Base-by-base conservation (phyloP, 2,888 invertebrate genomes). In the Rhingia rostrata region DNA sequence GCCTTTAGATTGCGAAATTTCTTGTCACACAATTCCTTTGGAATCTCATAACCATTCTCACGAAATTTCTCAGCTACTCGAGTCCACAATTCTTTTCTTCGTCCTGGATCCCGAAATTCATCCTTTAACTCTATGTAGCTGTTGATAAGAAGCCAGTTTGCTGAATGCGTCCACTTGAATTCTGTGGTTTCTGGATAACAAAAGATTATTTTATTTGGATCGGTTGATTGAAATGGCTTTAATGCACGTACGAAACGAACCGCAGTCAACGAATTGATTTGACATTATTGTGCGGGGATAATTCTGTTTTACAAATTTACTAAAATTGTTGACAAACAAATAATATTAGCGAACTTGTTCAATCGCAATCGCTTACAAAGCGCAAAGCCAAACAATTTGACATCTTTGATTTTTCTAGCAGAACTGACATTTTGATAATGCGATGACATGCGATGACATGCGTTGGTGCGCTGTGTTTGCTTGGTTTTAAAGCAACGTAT, bases 151-250 rank as follows among this genome's bases (percentile, higher is more conserved):
- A 83, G 72, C 82, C 82, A 83, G 12, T 78, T 83, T 33, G 73
- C 72, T 63, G 82, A 83, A 67, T 83, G 82, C 6, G 78, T 78
- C 82, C 82, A 83, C 63, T 78, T 72, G 32, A 83, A 83, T 56
- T 83, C 82, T 4, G 54, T 45, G 14, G 43, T 67, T 67, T 83
- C 82, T 78, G 14, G 37, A 56, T 32, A 0, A 10, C 0, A 39
- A 56, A n/a, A 9, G 6, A 14, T 10, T 12, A 41, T 6, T 32
- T 9, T 41, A 30, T 35, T 14, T 32, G 12, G 37, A 12, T 32
- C 9, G 2, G 33, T 49, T n/a, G 6, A 2, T n/a, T 39, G 10
- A 0, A 6, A 12, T 54, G 39, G 12, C 12, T 4, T 12, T 6
- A 47, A 12, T 22, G 9, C 3, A 58, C 77, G 5, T 61, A 77